Evolutionary conservation across 1,140 invertebrate genomes (phyloP).

Genomic region (roundworm (Caenorhabditis elegans)): WBcel235 BX284603.4:4456501-4457000

Average conservation of each 20-base stretch:
- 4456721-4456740: neutral
- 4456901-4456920: neutral
- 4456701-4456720: neutral
- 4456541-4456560: too few relatives aligned
- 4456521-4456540: too few relatives aligned
- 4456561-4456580: neutral
- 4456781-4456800: conserved; percentile 17
- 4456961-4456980: conserved; percentile 26
- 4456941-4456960: neutral
- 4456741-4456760: neutral
- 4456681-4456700: neutral
- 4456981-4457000: neutral
- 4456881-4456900: neutral
- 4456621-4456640: too few relatives aligned
- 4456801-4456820: neutral
- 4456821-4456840: neutral
- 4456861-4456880: conserved; percentile 15
- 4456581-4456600: neutral
- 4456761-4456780: conserved; percentile 29
- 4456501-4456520: too few relatives aligned
- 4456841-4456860: conserved; percentile 28
- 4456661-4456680: conserved; percentile 28
- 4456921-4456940: neutral
- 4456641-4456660: neutral
- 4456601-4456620: neutral